Evolutionary conservation across 2,113 vertebrate genomes (phyloP), one percentile per base, ranked within the genome.

Genomic region (Pterophyllum scalare): DNA sequence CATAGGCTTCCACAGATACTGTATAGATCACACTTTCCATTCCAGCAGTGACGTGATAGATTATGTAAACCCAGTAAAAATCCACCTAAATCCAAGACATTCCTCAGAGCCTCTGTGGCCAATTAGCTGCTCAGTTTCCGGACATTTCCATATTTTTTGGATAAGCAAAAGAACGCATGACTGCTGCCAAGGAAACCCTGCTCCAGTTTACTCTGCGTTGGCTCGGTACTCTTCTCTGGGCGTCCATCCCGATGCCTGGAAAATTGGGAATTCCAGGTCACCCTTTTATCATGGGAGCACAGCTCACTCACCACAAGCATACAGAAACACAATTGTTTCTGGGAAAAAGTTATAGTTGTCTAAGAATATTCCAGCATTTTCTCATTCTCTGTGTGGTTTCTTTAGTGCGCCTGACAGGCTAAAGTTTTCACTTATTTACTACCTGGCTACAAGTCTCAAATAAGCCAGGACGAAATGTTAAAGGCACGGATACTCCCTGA

Each of bases 21-120:
- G 46, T 72, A 79, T 80, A 88, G 64, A 89, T 92, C 86, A 93
- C 90, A 92, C 78, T 95, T 94, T 94, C 94, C 94, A 94, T 86
- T 58, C 80, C 46, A 58, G 59, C 28, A 2, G 76, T 75, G 86
- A 93, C 59, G 57, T 52, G 82, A 90, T 74, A 43, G 80, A 87
- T 92, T 88, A 91, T 92, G 87, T 75, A 81, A 90, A 92, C 87
- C 76, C 43, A 82, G 74, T 84, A 84, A 91, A 87, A 92, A 67
- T 87, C 87, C 49, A 82, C 26, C 70, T 77, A 80, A 87, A 88
- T 87, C 65, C 19, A 28, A 92, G 81, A 91, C 91, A 92, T 93
- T 94, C 88, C 87, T 83, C 3, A 15, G 59, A 81, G 84, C 84
- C 89, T 91, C 87, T 88, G 92, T 80, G 90, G 85, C 81, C 83